These are phyloP conservation scores for Agrotis clavis DNA, from an alignment of 2,888 invertebrate species.

Conservation along the genomic window DNA sequence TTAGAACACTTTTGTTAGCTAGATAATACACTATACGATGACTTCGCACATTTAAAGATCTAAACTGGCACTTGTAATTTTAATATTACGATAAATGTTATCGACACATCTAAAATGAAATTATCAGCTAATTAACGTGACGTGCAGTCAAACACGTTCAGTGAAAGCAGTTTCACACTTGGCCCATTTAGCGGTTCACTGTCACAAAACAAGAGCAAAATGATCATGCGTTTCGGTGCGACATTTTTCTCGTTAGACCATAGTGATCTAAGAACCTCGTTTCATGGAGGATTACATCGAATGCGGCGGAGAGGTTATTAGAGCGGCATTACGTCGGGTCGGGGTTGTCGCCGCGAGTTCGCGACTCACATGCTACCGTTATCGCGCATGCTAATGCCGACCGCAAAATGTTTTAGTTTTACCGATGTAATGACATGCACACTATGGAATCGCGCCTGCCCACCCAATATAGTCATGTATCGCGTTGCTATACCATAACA, in stretches of 20 bases:
- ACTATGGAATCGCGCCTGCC: slow-evolving; percentile 70
- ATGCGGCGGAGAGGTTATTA: slow-evolving; percentile 70
- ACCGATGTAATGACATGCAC: slow-evolving; percentile 82
- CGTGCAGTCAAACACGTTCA: slow-evolving; percentile 79
- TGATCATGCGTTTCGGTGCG: slow-evolving; percentile 72
- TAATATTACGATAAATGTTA: slow-evolving; percentile 60
- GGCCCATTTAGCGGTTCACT: slow-evolving; percentile 74
- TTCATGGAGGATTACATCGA: slow-evolving; percentile 57
- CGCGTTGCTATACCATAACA: slow-evolving; percentile 62
- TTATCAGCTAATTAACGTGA: slow-evolving; percentile 83
- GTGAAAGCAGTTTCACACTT: slow-evolving; percentile 87
- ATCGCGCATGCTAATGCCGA: slow-evolving; percentile 84
- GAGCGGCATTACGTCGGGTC: slow-evolving; percentile 65
- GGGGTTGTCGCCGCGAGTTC: slow-evolving; percentile 64
- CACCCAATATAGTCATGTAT: slow-evolving; percentile 67
- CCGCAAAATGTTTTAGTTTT: slow-evolving; percentile 82
- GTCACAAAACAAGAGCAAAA: slow-evolving; percentile 68
- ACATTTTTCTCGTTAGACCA: slow-evolving; percentile 75
- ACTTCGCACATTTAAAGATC: slow-evolving; percentile 43
- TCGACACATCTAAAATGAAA: slow-evolving; percentile 73
- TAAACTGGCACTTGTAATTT: slow-evolving; percentile 49
- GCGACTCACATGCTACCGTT: slow-evolving; percentile 79
- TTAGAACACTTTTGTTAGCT: slow-evolving; percentile 37
- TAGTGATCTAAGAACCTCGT: slow-evolving; percentile 60
- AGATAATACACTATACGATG: slow-evolving; percentile 26